phyloP scores from a whole-genome alignment of 2,797 vertebrate species.

The Leucoraja ocellata region DNA sequence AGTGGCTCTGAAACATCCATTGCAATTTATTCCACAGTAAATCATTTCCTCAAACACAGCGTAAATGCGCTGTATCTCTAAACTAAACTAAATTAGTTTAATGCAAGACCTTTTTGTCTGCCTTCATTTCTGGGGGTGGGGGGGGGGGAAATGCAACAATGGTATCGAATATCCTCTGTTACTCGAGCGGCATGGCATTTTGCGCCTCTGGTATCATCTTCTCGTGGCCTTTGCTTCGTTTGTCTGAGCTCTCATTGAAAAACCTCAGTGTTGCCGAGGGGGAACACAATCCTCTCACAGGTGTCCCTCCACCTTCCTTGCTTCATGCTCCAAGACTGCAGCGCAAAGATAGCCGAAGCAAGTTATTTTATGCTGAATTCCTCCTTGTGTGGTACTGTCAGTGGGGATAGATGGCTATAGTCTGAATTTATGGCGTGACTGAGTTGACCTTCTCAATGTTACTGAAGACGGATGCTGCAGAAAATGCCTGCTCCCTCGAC shows the following conservation, averaged over 20 bases:
- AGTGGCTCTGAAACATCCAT: too few species aligned
- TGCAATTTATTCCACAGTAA: too few species aligned
- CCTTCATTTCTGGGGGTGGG: neutral
- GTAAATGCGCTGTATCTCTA: too few species aligned
- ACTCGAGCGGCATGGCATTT: constrained; percentile 14
- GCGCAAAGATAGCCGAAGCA: neutral
- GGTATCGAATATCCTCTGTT: neutral
- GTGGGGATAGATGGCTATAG: neutral
- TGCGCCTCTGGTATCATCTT: neutral
- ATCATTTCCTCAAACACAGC: too few species aligned
- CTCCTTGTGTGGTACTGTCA: neutral
- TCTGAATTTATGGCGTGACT: constrained; percentile 27
- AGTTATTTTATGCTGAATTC: neutral
- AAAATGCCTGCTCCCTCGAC: constrained; percentile 19
- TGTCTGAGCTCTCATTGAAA: neutral
- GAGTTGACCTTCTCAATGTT: constrained; percentile 9
- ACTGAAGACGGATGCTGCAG: constrained; percentile 6
- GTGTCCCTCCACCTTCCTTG: constrained; percentile 23
- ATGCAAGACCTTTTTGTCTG: neutral
- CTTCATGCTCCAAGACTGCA: neutral
- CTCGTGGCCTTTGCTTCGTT: constrained; percentile 21
- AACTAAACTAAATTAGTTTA: neutral
- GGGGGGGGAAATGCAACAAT: neutral
- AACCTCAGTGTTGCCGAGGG: neutral
- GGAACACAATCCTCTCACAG: neutral